Evolutionary conservation across 2,113 vertebrate species (phyloP).

Genomic region (Oreotrochilus melanogaster): DNA sequence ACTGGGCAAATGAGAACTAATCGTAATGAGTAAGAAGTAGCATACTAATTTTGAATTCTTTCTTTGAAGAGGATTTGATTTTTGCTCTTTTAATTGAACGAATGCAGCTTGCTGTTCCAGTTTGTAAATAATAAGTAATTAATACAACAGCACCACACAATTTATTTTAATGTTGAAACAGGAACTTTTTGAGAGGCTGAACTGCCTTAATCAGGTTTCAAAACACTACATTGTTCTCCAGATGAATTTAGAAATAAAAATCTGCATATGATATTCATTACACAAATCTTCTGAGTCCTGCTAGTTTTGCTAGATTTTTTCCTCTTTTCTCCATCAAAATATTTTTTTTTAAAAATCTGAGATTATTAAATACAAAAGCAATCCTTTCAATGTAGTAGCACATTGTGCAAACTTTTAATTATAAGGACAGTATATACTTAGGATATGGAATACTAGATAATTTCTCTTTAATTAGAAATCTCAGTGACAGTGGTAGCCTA

Average conservation of each 20-base stretch:
- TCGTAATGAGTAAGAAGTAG: background rate
- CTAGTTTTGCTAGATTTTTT: conserved; percentile 78
- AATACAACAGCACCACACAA: background rate
- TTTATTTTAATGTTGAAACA: conserved; percentile 41
- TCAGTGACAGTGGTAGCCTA: background rate
- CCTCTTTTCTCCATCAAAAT: background rate
- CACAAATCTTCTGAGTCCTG: conserved; percentile 78
- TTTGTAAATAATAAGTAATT: background rate
- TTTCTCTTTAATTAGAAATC: background rate
- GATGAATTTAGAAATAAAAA: conserved; percentile 74
- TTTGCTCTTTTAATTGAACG: conserved; percentile 16
- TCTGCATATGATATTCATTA: conserved; percentile 80
- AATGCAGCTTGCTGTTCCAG: background rate
- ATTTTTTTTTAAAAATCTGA: conserved; percentile 64
- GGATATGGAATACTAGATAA: background rate
- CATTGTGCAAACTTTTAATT: conserved; percentile 71
- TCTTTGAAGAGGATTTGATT: conserved; percentile 10
- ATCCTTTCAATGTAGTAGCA: conserved; percentile 71
- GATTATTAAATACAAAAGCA: conserved; percentile 67
- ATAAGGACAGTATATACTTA: conserved; percentile 43
- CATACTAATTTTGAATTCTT: background rate
- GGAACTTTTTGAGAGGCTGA: conserved; percentile 45
- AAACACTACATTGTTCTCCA: conserved; percentile 72
- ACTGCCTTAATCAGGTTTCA: conserved; percentile 78
- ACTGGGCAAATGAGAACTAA: background rate